A percentile compares a stretch with the other conserved stretches of the same genome.
phyloP scores from a whole-genome alignment of 2,888 invertebrate genomes.

The Drosophila neotestacea region DNA sequence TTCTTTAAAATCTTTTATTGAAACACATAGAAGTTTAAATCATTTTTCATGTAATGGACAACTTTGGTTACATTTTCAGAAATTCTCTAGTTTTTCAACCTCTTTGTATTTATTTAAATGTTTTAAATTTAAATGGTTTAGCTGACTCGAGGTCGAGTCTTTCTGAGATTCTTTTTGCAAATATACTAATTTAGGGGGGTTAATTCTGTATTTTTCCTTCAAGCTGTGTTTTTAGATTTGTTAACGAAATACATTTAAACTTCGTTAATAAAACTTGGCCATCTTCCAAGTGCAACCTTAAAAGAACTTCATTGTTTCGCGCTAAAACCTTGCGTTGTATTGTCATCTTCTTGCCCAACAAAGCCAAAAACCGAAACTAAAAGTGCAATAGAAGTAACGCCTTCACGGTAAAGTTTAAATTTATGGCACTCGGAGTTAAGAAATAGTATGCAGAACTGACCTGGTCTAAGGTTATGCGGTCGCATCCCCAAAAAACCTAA shows the following conservation, averaged over 20 bases:
- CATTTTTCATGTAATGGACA: no score
- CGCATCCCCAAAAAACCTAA: conserved; percentile 12
- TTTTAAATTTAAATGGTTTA: no score
- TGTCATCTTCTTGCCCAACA: neutral
- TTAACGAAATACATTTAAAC: neutral
- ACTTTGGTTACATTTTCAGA: no score
- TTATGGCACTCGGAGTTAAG: conserved; percentile 35
- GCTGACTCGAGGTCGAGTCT: no score
- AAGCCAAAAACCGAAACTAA: neutral
- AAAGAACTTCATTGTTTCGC: conserved; percentile 42
- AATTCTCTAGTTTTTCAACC: no score
- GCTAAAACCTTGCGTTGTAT: conserved; percentile 8
- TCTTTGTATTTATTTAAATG: no score
- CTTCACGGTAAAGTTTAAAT: conserved; percentile 55
- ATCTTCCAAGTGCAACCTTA: conserved; percentile 1
- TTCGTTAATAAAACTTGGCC: conserved; percentile 15
- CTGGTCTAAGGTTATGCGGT: conserved; percentile 24
- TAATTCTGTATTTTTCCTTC: neutral
- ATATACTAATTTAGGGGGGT: no score
- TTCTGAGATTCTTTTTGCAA: no score
- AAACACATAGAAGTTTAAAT: no score
- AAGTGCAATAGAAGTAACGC: conserved; percentile 3
- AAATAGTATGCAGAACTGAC: conserved; percentile 38
- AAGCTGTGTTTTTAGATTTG: neutral
- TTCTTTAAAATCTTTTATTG: no score